These are phyloP conservation scores for Pseudochaenichthys georgianus DNA, from an alignment of 2,797 vertebrate species.

Conservation along the genomic window DNA sequence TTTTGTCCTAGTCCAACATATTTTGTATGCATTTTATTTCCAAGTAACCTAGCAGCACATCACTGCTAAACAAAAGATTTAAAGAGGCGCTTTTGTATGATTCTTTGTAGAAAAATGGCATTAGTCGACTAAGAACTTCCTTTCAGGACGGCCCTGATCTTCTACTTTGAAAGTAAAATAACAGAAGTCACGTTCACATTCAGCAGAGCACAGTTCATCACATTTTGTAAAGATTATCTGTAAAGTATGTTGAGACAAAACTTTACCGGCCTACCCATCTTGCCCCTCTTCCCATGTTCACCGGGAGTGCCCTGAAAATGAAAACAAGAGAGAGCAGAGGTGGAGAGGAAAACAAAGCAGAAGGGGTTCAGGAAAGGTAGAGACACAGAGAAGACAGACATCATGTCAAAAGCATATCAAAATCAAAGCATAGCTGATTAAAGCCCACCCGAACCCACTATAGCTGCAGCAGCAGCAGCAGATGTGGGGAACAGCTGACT, in stretches of 20 bases:
- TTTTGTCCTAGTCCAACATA: too few relatives aligned
- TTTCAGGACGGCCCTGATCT: too few relatives aligned
- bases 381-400: conserved; percentile 48
- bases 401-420: conserved; percentile 40
- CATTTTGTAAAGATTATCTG: conserved; percentile 76
- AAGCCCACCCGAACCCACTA: conserved; percentile 24
- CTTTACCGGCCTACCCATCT: conserved; percentile 99
- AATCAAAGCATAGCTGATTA: conserved; percentile 37
- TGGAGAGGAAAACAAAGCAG: conserved; percentile 48
- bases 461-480: too few relatives aligned
- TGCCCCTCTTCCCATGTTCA: conserved; percentile 96
- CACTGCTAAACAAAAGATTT: too few relatives aligned
- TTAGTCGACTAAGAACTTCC: too few relatives aligned
- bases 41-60: too few relatives aligned
- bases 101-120: too few relatives aligned
- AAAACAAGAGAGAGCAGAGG: conserved; percentile 46
- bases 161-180: not conserved
- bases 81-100: too few relatives aligned
- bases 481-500: conserved; percentile 66
- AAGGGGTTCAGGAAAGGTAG: conserved; percentile 23
- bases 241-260: conserved; percentile 96
- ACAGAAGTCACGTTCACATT: conserved; percentile 21
- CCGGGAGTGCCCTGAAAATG: conserved; percentile 90
- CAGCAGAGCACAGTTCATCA: conserved; percentile 57
- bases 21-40: too few relatives aligned